Percentiles rank a stretch among this genome's conserved stretches.
Evolutionary conservation across 2,113 vertebrate species (phyloP).

Genomic region (Thamnaconus septentrionalis): DNA sequence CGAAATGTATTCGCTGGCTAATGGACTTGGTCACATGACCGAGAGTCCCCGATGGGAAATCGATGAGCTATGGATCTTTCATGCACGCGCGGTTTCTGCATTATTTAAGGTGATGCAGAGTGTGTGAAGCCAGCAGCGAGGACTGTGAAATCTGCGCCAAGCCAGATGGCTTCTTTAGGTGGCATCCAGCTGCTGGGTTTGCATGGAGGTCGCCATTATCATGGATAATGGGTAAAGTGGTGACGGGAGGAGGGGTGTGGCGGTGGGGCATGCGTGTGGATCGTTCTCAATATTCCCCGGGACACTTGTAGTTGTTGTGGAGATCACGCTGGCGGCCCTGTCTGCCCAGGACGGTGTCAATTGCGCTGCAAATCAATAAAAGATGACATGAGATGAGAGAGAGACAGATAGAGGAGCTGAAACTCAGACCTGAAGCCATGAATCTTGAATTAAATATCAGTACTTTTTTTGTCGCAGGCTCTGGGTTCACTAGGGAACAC

Average conservation of each 20-base stretch:
- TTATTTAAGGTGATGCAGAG: constrained; percentile 9
- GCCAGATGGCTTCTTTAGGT: constrained; percentile 27
- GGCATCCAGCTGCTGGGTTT: constrained; percentile 22
- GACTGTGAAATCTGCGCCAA: constrained; percentile 24
- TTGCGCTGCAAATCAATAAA: constrained; percentile 51
- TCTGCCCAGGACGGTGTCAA: constrained; percentile 32
- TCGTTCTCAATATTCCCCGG: constrained; percentile 19
- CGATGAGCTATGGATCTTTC: constrained; percentile 35
- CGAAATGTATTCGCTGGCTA: constrained; percentile 16
- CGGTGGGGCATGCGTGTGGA: not conserved
- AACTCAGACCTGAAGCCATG: constrained; percentile 34
- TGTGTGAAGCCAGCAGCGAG: constrained; percentile 5
- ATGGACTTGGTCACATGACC: constrained; percentile 12
- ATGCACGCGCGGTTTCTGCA: not conserved
- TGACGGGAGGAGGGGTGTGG: too few species aligned
- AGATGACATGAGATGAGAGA: constrained; percentile 23
- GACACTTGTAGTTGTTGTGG: constrained; percentile 7
- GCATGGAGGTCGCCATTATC: constrained; percentile 8
- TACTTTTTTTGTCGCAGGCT: constrained; percentile 13
- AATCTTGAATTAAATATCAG: constrained; percentile 34
- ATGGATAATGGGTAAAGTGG: constrained; percentile 19
- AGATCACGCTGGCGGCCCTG: constrained; percentile 24
- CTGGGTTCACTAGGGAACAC: constrained; percentile 24
- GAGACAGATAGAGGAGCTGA: constrained; percentile 3
- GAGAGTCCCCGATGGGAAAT: constrained; percentile 34